Percentiles rank a stretch among this genome's conserved stretches.
phyloP scores from a whole-genome alignment of 1,140 invertebrate genomes.

The Centruroides sculpturatus region DNA sequence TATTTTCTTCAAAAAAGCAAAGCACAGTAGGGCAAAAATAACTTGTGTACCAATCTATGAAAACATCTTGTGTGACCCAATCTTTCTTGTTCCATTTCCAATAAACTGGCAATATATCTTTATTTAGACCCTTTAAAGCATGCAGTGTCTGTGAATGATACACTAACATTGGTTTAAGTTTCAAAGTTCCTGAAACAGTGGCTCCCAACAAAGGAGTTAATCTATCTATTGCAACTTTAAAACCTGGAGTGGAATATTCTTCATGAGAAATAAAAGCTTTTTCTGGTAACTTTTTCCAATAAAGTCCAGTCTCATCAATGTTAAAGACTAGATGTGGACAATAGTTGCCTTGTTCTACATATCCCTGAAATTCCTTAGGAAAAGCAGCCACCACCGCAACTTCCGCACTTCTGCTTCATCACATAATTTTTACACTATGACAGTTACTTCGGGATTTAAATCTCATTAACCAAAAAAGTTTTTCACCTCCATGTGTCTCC shows the following conservation, averaged over 20 bases:
- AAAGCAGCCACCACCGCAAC: conserved; percentile 20
- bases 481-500: no score
- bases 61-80: conserved; percentile 8
- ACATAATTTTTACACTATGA: conserved; percentile 24
- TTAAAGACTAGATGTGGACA: conserved; percentile 24
- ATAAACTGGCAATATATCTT: conserved; percentile 8
- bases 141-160: conserved; percentile 11
- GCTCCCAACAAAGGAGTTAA: conserved; percentile 10
- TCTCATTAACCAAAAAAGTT: conserved; percentile 22
- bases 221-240: conserved; percentile 12
- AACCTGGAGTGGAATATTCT: conserved; percentile 8
- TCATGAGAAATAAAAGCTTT: conserved; percentile 3
- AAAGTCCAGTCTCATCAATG: conserved; percentile 18
- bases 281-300: conserved; percentile 18
- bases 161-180: conserved; percentile 11
- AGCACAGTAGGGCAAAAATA: conserved; percentile 14
- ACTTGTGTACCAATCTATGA: conserved; percentile 12
- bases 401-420: conserved; percentile 27
- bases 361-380: conserved; percentile 13
- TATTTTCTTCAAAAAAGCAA: conserved; percentile 9
- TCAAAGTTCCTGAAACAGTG: conserved; percentile 10
- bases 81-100: conserved; percentile 12
- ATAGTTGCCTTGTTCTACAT: conserved; percentile 27
- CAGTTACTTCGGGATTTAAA: conserved; percentile 25
- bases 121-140: conserved; percentile 7